phyloP scores from a whole-genome alignment of 2,113 vertebrate species.

The Oplegnathus fasciatus region DNA sequence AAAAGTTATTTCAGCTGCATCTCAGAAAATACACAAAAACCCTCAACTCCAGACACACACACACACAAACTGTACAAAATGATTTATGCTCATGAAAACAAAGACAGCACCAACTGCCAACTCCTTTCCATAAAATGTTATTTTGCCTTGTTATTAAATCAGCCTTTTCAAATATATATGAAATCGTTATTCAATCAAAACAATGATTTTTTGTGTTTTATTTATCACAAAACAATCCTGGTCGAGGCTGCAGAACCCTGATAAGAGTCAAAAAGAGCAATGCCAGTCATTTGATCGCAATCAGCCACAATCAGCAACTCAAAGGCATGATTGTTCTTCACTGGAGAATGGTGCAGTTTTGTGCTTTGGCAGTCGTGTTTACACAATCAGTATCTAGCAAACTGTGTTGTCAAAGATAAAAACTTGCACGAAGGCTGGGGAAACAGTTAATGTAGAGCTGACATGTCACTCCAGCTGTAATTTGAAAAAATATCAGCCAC shows the following conservation, averaged over 20 bases:
- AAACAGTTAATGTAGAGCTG: constrained; percentile 1
- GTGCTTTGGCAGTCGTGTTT: constrained; percentile 28
- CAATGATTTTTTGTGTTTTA: constrained; percentile 65
- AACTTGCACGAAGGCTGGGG: constrained; percentile 16
- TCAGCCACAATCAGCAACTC: constrained; percentile 35
- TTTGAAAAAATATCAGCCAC: neutral
- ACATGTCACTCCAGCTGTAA: constrained; percentile 2
- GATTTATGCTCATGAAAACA: constrained; percentile 65
- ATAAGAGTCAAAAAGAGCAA: constrained; percentile 61
- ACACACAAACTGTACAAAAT: constrained; percentile 28
- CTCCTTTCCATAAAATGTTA: constrained; percentile 55
- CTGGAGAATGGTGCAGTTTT: constrained; percentile 16
- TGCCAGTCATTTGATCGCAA: constrained; percentile 40
- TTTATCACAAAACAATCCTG: constrained; percentile 69
- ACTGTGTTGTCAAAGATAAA: constrained; percentile 42
- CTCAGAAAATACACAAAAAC: constrained; percentile 42
- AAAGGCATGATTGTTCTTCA: constrained; percentile 48
- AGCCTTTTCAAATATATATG: constrained; percentile 45
- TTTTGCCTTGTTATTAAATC: constrained; percentile 61
- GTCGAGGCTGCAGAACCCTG: constrained; percentile 60
- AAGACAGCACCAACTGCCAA: constrained; percentile 54
- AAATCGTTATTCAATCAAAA: constrained; percentile 66
- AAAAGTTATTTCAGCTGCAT: constrained; percentile 69
- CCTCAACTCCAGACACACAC: constrained; percentile 13
- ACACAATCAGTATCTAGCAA: constrained; percentile 18